Percentiles rank a stretch among this genome's conserved stretches.
Conservation (phyloP, 1,140 invertebrate species). For the Megalopta genalis region DNA sequence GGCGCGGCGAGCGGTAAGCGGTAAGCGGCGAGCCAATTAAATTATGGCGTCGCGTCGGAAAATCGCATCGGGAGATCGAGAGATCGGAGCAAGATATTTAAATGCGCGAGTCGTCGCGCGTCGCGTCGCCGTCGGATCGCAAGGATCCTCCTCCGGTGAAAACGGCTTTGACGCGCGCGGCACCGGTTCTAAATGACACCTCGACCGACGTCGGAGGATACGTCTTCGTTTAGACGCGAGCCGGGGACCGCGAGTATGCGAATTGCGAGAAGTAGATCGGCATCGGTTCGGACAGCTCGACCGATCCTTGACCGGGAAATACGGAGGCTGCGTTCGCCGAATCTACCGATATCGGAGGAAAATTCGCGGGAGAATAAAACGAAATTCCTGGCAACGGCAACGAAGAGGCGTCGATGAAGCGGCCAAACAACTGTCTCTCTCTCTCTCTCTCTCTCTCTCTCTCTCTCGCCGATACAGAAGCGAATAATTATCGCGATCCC, state of each 20-base stretch:
- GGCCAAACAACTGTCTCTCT: too few relatives aligned
- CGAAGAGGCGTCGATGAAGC: too few relatives aligned
- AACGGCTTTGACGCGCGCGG: conserved; percentile 7
- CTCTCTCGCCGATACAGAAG: too few relatives aligned
- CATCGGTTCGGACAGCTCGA: background rate
- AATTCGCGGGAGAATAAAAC: too few relatives aligned
- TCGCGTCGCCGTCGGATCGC: background rate
- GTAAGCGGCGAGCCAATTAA: background rate
- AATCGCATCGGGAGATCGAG: background rate
- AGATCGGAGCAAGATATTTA: background rate
- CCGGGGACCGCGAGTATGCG: background rate
- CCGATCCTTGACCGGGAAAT: background rate
- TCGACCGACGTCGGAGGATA: conserved; percentile 38
- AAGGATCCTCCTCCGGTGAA: conserved; percentile 13
- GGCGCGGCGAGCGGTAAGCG: background rate
- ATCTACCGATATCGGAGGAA: too few relatives aligned
- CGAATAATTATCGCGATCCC: too few relatives aligned
- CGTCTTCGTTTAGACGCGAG: conserved; percentile 38
- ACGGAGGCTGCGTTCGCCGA: background rate
- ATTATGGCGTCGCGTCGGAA: conserved; percentile 1
- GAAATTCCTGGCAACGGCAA: too few relatives aligned
- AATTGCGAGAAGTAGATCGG: background rate
- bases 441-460: too few relatives aligned
- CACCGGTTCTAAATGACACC: conserved; percentile 35
- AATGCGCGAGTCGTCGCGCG: background rate